Evolutionary conservation across 37 sponge, comb jelly and placozoan genomes (phyloP).

Genomic region (Oopsacas minuta): DNA sequence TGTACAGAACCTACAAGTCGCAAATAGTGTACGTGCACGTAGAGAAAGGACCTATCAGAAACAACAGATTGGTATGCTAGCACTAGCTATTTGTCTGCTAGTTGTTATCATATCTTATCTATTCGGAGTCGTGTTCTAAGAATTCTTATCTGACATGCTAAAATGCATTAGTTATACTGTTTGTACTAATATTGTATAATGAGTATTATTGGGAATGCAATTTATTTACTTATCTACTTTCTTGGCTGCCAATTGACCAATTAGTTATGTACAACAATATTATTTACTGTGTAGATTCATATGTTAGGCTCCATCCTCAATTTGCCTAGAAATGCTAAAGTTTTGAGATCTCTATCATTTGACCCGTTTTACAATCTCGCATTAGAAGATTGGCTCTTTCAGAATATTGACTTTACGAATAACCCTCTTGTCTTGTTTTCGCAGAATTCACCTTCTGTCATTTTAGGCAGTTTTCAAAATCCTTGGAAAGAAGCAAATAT

Average conservation of each 20-base stretch:
- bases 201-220: too few relatives aligned
- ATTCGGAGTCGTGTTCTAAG: background rate
- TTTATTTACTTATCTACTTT: too few relatives aligned
- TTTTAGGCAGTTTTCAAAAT: constrained; percentile 32
- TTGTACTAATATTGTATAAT: too few relatives aligned
- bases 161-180: too few relatives aligned
- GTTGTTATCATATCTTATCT: background rate
- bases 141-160: too few relatives aligned
- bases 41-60: background rate
- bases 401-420: constrained; percentile 29
- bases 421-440: constrained; percentile 39
- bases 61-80: background rate
- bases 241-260: too few relatives aligned
- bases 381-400: constrained; percentile 50
- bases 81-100: background rate
- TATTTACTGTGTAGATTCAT: too few relatives aligned
- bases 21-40: background rate
- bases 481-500: constrained; percentile 67
- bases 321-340: background rate
- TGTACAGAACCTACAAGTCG: background rate
- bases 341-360: background rate
- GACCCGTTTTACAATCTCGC: constrained; percentile 52
- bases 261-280: too few relatives aligned
- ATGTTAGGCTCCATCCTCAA: background rate
- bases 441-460: constrained; percentile 50